phyloP scores from a whole-genome alignment of 2,113 vertebrate genomes.

The Misgurnus mizolepis region DNA sequence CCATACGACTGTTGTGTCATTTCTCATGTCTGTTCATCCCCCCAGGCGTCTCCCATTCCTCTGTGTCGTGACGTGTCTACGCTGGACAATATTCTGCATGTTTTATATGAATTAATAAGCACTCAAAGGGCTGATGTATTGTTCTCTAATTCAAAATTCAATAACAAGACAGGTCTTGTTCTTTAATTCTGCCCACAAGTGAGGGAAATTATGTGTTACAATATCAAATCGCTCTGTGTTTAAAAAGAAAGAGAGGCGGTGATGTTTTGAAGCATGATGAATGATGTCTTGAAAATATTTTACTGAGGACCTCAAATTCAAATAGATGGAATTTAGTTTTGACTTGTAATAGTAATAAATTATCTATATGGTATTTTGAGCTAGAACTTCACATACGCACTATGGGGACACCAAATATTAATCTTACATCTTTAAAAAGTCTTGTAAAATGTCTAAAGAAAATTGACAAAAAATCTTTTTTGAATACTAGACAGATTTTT shows the following conservation, averaged over 20 bases:
- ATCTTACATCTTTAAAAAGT: no score
- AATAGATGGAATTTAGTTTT: no score
- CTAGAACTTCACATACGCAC: no score
- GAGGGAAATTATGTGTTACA: neutral
- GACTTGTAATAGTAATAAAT: no score
- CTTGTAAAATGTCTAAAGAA: no score
- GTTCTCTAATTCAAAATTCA: no score
- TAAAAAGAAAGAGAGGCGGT: neutral
- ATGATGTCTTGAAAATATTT: no score
- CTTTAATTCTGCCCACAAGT: conserved; percentile 1
- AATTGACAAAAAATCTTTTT: no score
- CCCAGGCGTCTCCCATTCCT: neutral
- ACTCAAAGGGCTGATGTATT: neutral
- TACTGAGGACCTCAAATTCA: no score
- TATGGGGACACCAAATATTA: no score
- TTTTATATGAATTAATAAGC: conserved; percentile 18
- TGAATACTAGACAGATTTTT: no score
- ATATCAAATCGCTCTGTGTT: neutral
- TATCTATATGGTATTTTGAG: no score
- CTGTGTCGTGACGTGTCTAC: neutral
- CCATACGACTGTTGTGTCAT: neutral
- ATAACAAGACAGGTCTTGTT: conserved; percentile 7
- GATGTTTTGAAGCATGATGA: neutral
- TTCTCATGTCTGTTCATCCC: conserved; percentile 12
- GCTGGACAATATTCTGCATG: neutral